phyloP scores from a whole-genome alignment of 2,888 invertebrate species.

The Lutraria lutraria region DNA sequence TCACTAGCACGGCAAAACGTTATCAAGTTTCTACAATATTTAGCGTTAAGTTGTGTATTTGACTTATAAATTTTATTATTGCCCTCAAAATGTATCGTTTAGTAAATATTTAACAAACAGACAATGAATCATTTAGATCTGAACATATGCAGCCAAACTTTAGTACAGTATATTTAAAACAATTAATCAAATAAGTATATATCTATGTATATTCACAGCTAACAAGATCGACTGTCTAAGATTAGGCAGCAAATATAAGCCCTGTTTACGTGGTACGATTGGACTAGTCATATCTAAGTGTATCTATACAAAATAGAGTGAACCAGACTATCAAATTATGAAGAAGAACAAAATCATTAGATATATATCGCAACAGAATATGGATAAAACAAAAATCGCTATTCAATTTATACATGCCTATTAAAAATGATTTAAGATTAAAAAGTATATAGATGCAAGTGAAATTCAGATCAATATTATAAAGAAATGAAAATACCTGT shows the following conservation, averaged over 20 bases:
- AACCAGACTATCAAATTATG: neutral
- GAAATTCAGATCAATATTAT: neutral
- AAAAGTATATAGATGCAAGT: neutral
- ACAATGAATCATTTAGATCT: conserved; percentile 14
- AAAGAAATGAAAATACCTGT: no score
- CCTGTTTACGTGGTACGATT: neutral
- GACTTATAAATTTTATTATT: neutral
- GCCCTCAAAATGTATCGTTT: neutral
- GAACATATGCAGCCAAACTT: neutral
- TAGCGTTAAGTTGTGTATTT: neutral
- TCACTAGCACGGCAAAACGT: neutral
- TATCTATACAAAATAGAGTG: neutral
- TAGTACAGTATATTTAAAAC: neutral
- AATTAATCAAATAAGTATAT: neutral
- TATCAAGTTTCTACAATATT: neutral
- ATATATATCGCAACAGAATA: neutral
- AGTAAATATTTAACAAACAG: neutral
- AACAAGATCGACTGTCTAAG: neutral
- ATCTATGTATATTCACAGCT: neutral
- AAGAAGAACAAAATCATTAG: neutral
- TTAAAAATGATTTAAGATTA: neutral
- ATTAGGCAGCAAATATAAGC: conserved; percentile 3
- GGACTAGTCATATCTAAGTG: neutral
- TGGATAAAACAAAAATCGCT: neutral
- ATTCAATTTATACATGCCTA: neutral